Evolutionary conservation across 2,888 invertebrate genomes (phyloP), one percentile per base, ranked within the genome.

Genomic region (Abrostola tripartita): DNA sequence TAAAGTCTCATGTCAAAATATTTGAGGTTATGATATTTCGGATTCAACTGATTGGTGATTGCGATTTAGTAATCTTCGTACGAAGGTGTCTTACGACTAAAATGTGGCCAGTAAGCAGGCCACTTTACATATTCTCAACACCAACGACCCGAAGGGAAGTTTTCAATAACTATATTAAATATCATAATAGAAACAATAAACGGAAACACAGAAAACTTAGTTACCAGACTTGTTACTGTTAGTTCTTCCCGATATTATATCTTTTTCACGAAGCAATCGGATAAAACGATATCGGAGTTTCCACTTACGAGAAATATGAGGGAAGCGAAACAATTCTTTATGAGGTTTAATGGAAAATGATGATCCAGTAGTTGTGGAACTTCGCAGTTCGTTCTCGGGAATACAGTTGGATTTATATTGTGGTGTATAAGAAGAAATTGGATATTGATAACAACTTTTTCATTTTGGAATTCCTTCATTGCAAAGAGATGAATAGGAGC

Each of bases 331-430:
- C 58, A 61, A 61, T 75, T 74, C 65, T 69, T 63, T 64, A 63
- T 56, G 57, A 66, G 65, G 51, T 66, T 73, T 75, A 63, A 74
- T 69, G 58, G 77, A 73, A 67, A 74, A 74, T 76, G 68, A 72
- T 72, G 76, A 76, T 72, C 75, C 65, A 49, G 70, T 72, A 65
- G 75, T 74, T 71, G 56, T 11, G 24, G 49, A 72, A 74, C 51
- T 75, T 65, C 11, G 10, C 57, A 44, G 61, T 70, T 58, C 57
- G 54, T 70, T 69, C 58, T 50, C 56, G 52, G 69, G 50, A 59
- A 60, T 41, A 44, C 11, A 9, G 44, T 52, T 10, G 60, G 54
- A 57, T 64, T 64, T 74, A 57, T 64, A 50, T 37, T 35, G 50
- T 58, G 64, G 4, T 24, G 24, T 24, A 24, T 24, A 24, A 35